phyloP scores from a whole-genome alignment of 1,140 invertebrate genomes.

The Pseudomyrmex gracilis region DNA sequence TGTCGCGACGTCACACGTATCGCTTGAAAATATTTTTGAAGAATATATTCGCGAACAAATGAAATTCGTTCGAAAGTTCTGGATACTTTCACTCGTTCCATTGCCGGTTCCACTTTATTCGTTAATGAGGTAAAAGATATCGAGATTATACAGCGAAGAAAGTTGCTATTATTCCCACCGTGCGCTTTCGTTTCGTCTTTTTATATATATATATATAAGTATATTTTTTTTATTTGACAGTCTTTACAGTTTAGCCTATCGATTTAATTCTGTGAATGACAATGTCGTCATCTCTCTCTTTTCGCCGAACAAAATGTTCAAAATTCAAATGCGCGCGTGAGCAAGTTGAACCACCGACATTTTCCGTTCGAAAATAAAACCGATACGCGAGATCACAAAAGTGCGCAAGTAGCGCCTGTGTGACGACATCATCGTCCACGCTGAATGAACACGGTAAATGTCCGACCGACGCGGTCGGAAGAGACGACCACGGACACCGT shows the following conservation, averaged over 20 bases:
- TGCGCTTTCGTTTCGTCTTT: not conserved
- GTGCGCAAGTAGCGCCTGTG: not conserved
- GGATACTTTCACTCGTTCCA: conserved; percentile 36
- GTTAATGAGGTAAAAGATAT: conserved; percentile 14
- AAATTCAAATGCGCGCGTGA: not conserved
- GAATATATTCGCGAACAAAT: not conserved
- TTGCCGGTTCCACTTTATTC: conserved; percentile 11
- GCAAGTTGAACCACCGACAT: not conserved
- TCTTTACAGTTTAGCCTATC: not conserved
- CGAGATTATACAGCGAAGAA: conserved; percentile 27
- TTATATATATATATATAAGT: not conserved
- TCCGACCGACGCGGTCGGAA: conserved; percentile 13
- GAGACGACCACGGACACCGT: conserved; percentile 31
- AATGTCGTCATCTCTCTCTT: not conserved
- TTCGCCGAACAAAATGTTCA: not conserved
- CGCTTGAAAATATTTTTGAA: conserved; percentile 26
- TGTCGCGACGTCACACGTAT: conserved; percentile 9
- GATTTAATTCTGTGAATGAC: no score
- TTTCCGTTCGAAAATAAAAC: conserved; percentile 8
- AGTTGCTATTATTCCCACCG: not conserved
- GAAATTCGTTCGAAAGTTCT: conserved; percentile 39
- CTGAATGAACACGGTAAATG: conserved; percentile 48
- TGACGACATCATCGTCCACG: conserved; percentile 47
- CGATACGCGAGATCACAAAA: not conserved
- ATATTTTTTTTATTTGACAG: not conserved